Evolutionary conservation across 2,888 invertebrate genomes (phyloP).

Genomic region (Morpho deidamia): DNA sequence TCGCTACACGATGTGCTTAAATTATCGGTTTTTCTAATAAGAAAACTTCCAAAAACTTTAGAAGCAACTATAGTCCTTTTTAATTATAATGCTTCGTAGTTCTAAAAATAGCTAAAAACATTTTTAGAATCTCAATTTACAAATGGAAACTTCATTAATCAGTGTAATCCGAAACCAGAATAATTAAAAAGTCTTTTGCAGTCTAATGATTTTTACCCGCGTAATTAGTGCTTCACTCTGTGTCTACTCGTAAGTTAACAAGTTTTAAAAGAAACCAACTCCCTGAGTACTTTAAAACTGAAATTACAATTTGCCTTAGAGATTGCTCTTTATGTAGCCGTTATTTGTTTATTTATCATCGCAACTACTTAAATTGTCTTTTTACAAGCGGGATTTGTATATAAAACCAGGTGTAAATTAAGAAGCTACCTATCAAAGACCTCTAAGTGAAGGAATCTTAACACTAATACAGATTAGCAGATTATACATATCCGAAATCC

Average conservation of each 20-base stretch:
- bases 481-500: too few species aligned
- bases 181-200: conserved; percentile 20
- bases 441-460: too few species aligned
- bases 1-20: too few species aligned
- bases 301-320: conserved; percentile 1
- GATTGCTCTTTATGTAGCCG: not conserved
- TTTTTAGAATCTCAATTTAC: conserved; percentile 1
- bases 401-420: too few species aligned
- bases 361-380: not conserved
- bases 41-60: too few species aligned
- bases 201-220: conserved; percentile 9
- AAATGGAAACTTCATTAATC: conserved; percentile 6
- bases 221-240: conserved; percentile 2
- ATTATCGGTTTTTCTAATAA: too few species aligned
- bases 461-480: too few species aligned
- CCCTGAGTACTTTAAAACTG: not conserved
- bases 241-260: conserved; percentile 1
- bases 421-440: too few species aligned
- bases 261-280: conserved; percentile 1
- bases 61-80: too few species aligned
- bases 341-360: not conserved
- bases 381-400: too few species aligned
- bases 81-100: too few species aligned
- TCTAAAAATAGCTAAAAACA: not conserved
- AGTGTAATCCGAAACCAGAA: conserved; percentile 3